Evolutionary conservation across 2,797 vertebrate genomes (phyloP), one percentile per base, ranked within the genome.

Genomic region (Paramormyrops hopkinsi): DNA sequence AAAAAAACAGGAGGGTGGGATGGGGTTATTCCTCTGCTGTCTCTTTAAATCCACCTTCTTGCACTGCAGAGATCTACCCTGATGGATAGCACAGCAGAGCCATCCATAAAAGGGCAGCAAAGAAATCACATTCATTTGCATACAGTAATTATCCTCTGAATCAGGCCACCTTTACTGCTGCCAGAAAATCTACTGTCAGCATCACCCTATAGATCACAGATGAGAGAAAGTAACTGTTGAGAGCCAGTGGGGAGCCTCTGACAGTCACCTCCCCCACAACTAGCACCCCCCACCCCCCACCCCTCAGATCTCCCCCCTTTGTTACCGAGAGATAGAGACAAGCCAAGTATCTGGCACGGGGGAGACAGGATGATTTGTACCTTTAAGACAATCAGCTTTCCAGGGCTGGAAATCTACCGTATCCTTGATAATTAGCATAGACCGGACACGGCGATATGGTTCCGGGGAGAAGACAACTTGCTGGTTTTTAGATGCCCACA

Each of bases 121-220:
- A 95, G 94, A 95, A 96, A 96, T 95, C 96, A 95, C 94, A 93
- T 88, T 94, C 94, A 97, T 97, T 97, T 97, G 96, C 96, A 97
- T 97, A 96, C 94, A 94, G 95, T 97, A 96, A 97, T 97, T 96
- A 97, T 96, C 96, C 96, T 95, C 94, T 94, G 95, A 95, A 95
- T 95, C 95, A 95, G 96, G 95, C 96, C 96, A 96, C 95, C 95
- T 97, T 96, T 96, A 96, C 95, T 95, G 95, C 96, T 95, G 94
- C 94, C 95, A 96, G 95, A 95, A 96, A 96, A 96, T 95, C 96
- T 96, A 95, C 96, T 95, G 96, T 96, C 96, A 96, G 95, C 96
- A 94, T 94, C 89, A 90, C 93, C 94, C 93, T 92, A 95, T 96
- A 96, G 94, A 96, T 97, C 95, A 96, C 89, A 88, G 92, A 92